Percentiles rank a stretch among this genome's conserved stretches.
Conservation (phyloP, 2,888 invertebrate genomes). For the Tetropium fuscum region DNA sequence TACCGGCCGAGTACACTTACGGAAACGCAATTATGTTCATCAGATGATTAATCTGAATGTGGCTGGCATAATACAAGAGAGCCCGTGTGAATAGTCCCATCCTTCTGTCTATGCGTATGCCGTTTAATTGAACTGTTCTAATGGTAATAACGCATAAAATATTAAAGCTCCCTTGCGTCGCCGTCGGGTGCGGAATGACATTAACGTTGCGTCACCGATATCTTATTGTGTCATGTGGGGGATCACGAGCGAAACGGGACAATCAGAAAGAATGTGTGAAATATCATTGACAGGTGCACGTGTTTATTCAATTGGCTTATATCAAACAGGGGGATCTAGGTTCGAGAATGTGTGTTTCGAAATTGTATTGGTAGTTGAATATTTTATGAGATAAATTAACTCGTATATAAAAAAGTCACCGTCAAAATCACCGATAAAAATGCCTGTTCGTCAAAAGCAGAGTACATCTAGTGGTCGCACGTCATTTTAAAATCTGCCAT, state of each 20-base stretch:
- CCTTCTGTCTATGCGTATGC: conserved; percentile 29
- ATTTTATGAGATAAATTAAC: too few species aligned
- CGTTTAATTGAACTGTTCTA: conserved; percentile 49
- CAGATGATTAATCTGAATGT: conserved; percentile 61
- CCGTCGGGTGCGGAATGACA: conserved; percentile 6
- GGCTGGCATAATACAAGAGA: conserved; percentile 52
- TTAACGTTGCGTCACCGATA: conserved; percentile 21
- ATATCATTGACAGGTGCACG: conserved; percentile 42
- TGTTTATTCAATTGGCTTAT: conserved; percentile 41
- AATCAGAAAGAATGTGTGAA: conserved; percentile 43
- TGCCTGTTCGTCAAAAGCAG: too few species aligned
- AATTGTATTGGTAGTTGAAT: too few species aligned
- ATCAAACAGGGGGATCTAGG: conserved; percentile 1
- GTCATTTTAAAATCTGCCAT: too few species aligned
- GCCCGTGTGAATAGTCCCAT: conserved; percentile 43
- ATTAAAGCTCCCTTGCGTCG: conserved; percentile 37
- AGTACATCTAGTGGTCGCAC: too few species aligned
- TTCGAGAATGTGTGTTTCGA: too few species aligned
- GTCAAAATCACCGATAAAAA: too few species aligned
- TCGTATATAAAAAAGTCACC: too few species aligned
- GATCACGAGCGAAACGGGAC: conserved; percentile 11
- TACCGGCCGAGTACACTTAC: conserved; percentile 58
- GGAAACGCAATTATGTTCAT: conserved; percentile 62
- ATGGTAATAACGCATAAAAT: conserved; percentile 51
- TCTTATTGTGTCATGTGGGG: not conserved